Conservation (phyloP, 2,113 vertebrate genomes). For the Corapipo altera region DNA sequence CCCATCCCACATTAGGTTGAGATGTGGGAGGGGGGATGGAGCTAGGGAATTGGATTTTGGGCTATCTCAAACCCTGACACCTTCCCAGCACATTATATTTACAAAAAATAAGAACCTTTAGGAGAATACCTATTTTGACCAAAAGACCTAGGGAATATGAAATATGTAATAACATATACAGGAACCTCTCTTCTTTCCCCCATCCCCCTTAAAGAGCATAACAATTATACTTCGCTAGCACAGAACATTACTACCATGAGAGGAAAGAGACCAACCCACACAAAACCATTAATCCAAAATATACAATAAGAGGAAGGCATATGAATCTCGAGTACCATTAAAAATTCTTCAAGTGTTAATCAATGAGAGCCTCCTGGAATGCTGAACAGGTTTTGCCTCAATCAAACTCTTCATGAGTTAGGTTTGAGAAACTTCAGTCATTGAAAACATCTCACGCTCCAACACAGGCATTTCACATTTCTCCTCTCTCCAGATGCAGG, state of each 20-base stretch:
- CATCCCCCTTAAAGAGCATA: not conserved
- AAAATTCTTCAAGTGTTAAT: not conserved
- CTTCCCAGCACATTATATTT: not conserved
- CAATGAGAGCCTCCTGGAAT: not conserved
- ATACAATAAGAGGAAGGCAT: not conserved
- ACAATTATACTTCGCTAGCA: conserved; percentile 13
- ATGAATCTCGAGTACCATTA: not conserved
- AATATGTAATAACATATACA: not conserved
- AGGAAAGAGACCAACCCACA: not conserved
- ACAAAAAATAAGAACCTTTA: not conserved
- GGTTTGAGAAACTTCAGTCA: not conserved
- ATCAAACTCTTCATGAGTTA: not conserved
- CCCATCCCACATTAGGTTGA: no score
- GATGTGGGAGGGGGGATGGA: no score
- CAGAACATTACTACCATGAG: not conserved
- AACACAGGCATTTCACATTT: not conserved
- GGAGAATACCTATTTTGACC: not conserved
- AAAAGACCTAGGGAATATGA: not conserved
- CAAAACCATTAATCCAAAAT: conserved; percentile 15
- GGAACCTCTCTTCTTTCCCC: not conserved
- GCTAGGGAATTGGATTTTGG: no score
- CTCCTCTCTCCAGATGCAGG: not conserved
- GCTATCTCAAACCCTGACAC: no score
- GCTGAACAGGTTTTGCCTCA: not conserved
- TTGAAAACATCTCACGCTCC: not conserved